Conservation (phyloP, 2,113 vertebrate genomes). For the Alectura lathami region DNA sequence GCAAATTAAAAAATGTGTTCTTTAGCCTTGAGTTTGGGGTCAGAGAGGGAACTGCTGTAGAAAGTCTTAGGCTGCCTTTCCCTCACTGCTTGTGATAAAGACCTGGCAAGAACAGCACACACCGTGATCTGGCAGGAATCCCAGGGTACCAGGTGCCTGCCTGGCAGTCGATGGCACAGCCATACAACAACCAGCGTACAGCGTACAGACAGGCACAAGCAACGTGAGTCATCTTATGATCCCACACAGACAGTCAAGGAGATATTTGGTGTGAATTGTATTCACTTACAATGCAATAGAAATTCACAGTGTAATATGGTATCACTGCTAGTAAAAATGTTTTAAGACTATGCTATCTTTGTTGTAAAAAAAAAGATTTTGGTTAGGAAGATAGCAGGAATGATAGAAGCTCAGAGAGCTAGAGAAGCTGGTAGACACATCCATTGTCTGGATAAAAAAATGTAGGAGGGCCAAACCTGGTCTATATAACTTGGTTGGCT, state of each 20-base stretch:
- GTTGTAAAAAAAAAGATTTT: neutral
- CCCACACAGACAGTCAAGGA: neutral
- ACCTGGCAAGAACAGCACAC: accelerated
- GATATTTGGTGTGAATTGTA: accelerated
- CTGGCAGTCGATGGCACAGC: neutral
- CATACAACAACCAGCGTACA: accelerated
- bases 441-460: neutral
- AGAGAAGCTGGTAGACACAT: neutral
- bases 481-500: neutral
- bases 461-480: accelerated
- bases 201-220: neutral
- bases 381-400: neutral
- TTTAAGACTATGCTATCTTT: neutral
- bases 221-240: neutral
- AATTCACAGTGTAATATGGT: neutral
- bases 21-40: neutral
- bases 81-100: neutral
- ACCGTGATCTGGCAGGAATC: neutral
- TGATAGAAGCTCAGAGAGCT: neutral
- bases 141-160: neutral
- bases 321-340: neutral
- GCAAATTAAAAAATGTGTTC: neutral
- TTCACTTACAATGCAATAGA: neutral
- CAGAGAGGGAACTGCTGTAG: accelerated
- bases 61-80: neutral